A percentile compares a stretch with the other conserved stretches of the same genome.
phyloP scores from a whole-genome alignment of 2,888 invertebrate species.

The Cotesia congregata region DNA sequence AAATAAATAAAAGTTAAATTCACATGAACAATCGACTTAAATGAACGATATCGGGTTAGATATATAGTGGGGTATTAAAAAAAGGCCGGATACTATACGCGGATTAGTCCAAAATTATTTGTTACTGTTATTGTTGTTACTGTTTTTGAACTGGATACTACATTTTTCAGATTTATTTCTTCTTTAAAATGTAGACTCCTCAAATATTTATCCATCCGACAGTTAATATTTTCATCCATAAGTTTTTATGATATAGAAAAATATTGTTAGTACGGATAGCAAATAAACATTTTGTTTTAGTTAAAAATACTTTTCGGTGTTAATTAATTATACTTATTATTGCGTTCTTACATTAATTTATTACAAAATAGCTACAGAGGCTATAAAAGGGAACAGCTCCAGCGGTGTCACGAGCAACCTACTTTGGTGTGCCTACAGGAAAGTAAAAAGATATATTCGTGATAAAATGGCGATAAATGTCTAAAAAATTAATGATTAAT shows the following conservation, averaged over 20 bases:
- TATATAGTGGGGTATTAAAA: constrained; percentile 30
- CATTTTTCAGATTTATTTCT: constrained; percentile 17
- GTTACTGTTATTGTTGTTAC: constrained; percentile 16
- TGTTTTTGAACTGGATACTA: constrained; percentile 8
- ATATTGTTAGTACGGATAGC: constrained; percentile 14
- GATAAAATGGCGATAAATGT: constrained; percentile 54
- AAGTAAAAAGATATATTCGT: constrained; percentile 53
- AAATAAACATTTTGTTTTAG: constrained; percentile 29
- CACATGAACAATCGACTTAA: constrained; percentile 5
- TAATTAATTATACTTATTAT: constrained; percentile 35
- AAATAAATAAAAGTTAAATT: constrained; percentile 28
- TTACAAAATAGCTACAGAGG: constrained; percentile 58
- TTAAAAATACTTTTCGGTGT: constrained; percentile 12
- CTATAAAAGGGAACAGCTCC: constrained; percentile 62
- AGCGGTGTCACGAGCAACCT: constrained; percentile 70
- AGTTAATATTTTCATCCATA: neutral
- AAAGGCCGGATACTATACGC: constrained; percentile 31
- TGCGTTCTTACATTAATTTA: constrained; percentile 50
- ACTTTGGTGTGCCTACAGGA: constrained; percentile 68
- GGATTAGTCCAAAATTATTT: constrained; percentile 22
- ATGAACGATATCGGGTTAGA: constrained; percentile 10
- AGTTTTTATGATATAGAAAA: neutral
- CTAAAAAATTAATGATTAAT: constrained; percentile 42
- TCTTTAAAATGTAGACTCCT: neutral
- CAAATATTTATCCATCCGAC: constrained; percentile 25